A percentile compares a stretch with the other conserved stretches of the same genome.
phyloP scores from a whole-genome alignment of 2,113 vertebrate species.

The Shinisaurus crocodilurus region DNA sequence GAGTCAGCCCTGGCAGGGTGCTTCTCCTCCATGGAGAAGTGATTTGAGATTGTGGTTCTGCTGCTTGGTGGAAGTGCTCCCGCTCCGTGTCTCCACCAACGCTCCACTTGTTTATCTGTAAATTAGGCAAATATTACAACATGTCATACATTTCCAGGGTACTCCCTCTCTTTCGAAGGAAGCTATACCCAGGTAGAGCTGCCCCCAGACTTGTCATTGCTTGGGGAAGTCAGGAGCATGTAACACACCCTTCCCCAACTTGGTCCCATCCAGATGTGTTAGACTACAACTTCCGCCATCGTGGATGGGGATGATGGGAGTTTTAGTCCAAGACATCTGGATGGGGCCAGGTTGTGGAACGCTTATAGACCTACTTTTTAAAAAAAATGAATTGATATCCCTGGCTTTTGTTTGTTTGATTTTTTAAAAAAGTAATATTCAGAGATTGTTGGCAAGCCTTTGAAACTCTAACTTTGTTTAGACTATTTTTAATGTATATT shows the following conservation, averaged over 20 bases:
- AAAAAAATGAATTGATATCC: neutral
- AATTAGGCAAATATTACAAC: neutral
- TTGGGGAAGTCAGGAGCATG: neutral
- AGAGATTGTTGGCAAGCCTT: neutral
- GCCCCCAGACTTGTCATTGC: neutral
- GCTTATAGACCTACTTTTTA: neutral
- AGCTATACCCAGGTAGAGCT: neutral
- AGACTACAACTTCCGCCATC: neutral
- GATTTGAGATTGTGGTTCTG: neutral
- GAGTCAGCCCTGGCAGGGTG: neutral
- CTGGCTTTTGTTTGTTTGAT: neutral
- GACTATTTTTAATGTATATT: constrained; percentile 18
- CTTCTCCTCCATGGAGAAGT: neutral
- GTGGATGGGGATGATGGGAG: neutral
- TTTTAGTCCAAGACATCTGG: neutral
- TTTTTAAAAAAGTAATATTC: neutral
- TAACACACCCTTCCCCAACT: neutral
- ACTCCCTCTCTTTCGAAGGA: neutral
- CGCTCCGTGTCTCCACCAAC: neutral
- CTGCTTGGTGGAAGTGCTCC: neutral
- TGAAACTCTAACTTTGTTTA: neutral
- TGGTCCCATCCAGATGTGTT: neutral
- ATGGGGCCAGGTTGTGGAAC: neutral
- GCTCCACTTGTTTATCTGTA: neutral
- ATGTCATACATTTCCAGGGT: neutral